These are phyloP conservation scores for Girardia tigrina DNA, from an alignment of 2,888 invertebrate genomes.

Conservation along the genomic window DNA sequence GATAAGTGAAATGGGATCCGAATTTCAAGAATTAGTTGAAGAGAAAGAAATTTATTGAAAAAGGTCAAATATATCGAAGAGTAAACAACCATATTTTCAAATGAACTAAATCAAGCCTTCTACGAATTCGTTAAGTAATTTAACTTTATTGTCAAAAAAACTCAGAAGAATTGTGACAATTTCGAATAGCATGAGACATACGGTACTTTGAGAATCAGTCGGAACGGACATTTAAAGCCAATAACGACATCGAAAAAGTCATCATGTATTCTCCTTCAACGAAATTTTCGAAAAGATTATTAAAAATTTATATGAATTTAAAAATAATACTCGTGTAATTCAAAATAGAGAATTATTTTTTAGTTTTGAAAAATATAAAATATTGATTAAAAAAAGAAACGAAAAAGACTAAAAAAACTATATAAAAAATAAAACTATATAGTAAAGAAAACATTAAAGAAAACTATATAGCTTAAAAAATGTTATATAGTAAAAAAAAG, in stretches of 20 bases:
- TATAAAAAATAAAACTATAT: no score
- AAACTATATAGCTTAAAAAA: no score
- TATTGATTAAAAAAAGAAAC: no score
- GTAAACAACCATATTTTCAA: background rate
- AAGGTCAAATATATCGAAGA: background rate
- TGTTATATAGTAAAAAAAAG: no score
- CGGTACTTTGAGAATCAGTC: background rate
- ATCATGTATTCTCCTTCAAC: no score
- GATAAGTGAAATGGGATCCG: background rate
- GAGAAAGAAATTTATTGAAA: background rate
- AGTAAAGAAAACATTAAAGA: no score
- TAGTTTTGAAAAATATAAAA: no score
- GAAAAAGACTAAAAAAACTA: no score
- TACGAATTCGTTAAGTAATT: background rate
- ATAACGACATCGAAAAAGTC: background rate
- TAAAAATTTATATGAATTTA: no score
- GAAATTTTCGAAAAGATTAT: no score
- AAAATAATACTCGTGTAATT: no score
- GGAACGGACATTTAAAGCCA: background rate
- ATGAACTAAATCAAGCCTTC: background rate
- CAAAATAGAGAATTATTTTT: no score
- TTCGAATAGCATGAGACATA: conserved; percentile 9
- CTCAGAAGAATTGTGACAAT: background rate
- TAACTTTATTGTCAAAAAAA: background rate
- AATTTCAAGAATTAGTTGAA: background rate